Evolutionary conservation across 2,113 vertebrate species (phyloP).

Genomic region (Eulemur macaco): DNA sequence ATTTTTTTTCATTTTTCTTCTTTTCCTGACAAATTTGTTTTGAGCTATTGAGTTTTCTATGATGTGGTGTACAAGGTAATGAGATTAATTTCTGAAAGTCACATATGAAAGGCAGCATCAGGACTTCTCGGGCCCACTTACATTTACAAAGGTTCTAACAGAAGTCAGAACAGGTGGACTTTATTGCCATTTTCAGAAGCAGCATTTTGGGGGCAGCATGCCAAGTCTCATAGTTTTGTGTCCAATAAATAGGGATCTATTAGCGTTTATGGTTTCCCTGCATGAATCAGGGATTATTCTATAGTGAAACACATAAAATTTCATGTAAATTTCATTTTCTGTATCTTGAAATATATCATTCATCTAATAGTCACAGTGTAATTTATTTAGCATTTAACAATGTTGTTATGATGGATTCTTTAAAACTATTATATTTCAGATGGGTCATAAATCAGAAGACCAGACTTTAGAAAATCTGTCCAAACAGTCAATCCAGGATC

Average conservation of each 20-base stretch:
- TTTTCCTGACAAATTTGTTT: neutral
- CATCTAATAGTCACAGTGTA: constrained; percentile 45
- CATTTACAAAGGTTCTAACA: neutral
- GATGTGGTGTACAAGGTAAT: neutral
- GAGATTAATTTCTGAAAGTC: neutral
- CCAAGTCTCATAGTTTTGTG: constrained; percentile 8
- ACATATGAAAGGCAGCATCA: neutral
- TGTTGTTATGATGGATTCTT: constrained; percentile 27
- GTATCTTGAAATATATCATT: constrained; percentile 51
- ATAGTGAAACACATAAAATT: constrained; percentile 58
- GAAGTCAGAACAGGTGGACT: constrained; percentile 60
- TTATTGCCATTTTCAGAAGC: constrained; percentile 50
- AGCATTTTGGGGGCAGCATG: neutral
- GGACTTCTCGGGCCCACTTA: neutral
- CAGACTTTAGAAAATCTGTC: neutral
- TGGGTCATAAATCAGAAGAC: constrained; percentile 43
- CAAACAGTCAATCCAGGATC: neutral
- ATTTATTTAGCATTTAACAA: constrained; percentile 64
- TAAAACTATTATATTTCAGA: constrained; percentile 43
- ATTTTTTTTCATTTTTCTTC: neutral
- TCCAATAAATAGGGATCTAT: constrained; percentile 44
- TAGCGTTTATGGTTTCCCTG: neutral
- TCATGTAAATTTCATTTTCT: constrained; percentile 65
- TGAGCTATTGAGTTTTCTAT: constrained; percentile 31
- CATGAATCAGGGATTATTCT: constrained; percentile 55